Conservation (phyloP, 2,888 invertebrate genomes). For the Drosophila kanekoi region DNA sequence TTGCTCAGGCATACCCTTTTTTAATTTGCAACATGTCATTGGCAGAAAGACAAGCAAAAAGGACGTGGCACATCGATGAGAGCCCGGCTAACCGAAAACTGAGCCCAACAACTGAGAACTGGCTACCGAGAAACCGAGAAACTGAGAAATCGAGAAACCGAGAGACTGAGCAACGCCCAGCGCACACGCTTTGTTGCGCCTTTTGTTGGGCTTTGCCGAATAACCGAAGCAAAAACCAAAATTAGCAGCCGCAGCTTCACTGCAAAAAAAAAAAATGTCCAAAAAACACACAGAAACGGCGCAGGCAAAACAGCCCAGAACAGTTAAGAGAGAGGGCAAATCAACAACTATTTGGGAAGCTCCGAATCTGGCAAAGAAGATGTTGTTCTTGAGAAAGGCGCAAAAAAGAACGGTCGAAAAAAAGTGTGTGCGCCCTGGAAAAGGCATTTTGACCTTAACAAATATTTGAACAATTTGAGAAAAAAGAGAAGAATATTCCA, state of each 20-base stretch:
- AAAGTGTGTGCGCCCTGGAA: no score
- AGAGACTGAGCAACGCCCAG: slow-evolving; percentile 33
- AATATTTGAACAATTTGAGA: slow-evolving; percentile 24
- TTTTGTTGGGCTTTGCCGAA: slow-evolving; percentile 65
- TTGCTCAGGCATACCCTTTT: slow-evolving; percentile 80
- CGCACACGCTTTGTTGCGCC: slow-evolving; percentile 74
- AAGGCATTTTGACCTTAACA: slow-evolving; percentile 13
- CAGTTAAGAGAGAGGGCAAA: slow-evolving; percentile 33
- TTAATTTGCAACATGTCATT: slow-evolving; percentile 81
- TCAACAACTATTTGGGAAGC: slow-evolving; percentile 41
- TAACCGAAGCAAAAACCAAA: slow-evolving; percentile 71
- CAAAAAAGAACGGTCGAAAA: not conserved
- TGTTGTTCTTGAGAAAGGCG: slow-evolving; percentile 2
- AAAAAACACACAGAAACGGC: slow-evolving; percentile 28
- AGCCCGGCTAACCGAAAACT: slow-evolving; percentile 25
- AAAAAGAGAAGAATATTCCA: not conserved
- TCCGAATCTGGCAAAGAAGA: slow-evolving; percentile 4
- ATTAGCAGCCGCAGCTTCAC: slow-evolving; percentile 67
- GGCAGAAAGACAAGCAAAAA: slow-evolving; percentile 78
- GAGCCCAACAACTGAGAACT: not conserved
- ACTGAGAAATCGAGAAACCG: slow-evolving; percentile 19
- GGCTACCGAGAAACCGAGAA: slow-evolving; percentile 6
- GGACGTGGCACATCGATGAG: slow-evolving; percentile 64
- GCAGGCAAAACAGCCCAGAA: slow-evolving; percentile 59
- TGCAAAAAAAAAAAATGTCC: slow-evolving; percentile 8